Conservation (phyloP, 2,888 invertebrate genomes). For the Bruchidius siliquastri region DNA sequence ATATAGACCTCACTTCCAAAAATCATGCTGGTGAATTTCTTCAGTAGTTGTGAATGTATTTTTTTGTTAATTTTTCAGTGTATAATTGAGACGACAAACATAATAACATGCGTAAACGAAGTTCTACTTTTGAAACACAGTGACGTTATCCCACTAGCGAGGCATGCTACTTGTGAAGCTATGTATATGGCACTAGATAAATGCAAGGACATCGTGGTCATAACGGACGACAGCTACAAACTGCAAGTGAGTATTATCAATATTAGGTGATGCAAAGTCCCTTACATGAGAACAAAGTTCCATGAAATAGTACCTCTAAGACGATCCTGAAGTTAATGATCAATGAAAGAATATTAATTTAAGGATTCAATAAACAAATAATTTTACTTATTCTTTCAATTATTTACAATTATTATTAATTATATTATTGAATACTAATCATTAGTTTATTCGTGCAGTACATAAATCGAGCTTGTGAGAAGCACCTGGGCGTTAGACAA, state of each 20-base stretch:
- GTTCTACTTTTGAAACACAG: constrained; percentile 75
- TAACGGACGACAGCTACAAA: constrained; percentile 80
- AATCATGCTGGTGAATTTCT: no score
- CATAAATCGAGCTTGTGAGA: constrained; percentile 82
- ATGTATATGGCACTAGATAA: constrained; percentile 83
- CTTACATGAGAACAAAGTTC: no score
- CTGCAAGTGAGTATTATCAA: constrained; percentile 65
- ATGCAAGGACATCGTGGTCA: constrained; percentile 79
- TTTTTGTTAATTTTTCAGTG: constrained; percentile 50
- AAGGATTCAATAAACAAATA: no score
- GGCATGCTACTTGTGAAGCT: constrained; percentile 74
- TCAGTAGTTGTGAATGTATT: no score
- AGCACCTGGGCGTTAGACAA: constrained; percentile 68
- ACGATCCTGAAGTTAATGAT: no score
- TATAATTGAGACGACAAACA: constrained; percentile 62
- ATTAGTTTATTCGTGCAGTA: constrained; percentile 56
- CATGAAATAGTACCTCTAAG: no score
- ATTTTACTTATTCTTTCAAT: no score
- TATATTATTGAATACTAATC: no score
- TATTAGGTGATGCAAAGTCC: no score
- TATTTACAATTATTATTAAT: no score
- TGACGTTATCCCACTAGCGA: constrained; percentile 70
- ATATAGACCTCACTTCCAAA: no score
- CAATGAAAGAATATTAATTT: no score
- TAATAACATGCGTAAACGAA: constrained; percentile 62